Evolutionary conservation across 92 coral and sea anemone species (phyloP).

Genomic region (Bergia sp.): DNA sequence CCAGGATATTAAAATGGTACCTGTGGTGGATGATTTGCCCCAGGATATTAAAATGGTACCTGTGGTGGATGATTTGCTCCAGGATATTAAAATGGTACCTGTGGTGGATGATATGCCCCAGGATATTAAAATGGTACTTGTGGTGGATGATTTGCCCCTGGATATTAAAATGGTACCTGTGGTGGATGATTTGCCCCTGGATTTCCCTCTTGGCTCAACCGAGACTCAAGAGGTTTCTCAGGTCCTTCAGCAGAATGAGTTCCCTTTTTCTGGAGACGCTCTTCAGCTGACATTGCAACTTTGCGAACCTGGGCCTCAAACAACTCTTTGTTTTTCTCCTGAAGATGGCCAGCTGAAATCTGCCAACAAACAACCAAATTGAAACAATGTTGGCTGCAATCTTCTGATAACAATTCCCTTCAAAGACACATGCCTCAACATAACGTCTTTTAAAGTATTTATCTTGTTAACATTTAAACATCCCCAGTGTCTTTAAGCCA

Average conservation of each 20-base stretch:
- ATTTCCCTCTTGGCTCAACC: slow-evolving; percentile 21
- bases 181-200: background rate
- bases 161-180: slow-evolving; percentile 10
- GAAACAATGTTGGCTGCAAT: background rate
- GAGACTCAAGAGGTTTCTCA: slow-evolving; percentile 63
- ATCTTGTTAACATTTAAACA: background rate
- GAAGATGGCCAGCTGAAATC: slow-evolving; percentile 93
- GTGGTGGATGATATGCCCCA: too few relatives aligned
- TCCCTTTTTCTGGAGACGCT: slow-evolving; percentile 56
- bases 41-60: too few relatives aligned
- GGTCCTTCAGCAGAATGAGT: slow-evolving; percentile 64
- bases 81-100: too few relatives aligned
- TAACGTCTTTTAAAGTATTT: too few relatives aligned
- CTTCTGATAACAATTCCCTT: background rate
- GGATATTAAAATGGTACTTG: too few relatives aligned
- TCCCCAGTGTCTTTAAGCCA: too few relatives aligned
- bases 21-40: too few relatives aligned
- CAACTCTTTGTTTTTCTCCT: slow-evolving; percentile 83
- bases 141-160: too few relatives aligned
- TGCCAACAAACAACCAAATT: slow-evolving; percentile 6
- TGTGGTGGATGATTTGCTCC: too few relatives aligned
- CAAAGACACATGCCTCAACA: too few relatives aligned
- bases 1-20: too few relatives aligned
- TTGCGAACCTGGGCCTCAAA: slow-evolving; percentile 88
- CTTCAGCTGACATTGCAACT: slow-evolving; percentile 77